Base-by-base conservation (phyloP, 1,140 invertebrate genomes). In the Cydia fagiglandana region DNA sequence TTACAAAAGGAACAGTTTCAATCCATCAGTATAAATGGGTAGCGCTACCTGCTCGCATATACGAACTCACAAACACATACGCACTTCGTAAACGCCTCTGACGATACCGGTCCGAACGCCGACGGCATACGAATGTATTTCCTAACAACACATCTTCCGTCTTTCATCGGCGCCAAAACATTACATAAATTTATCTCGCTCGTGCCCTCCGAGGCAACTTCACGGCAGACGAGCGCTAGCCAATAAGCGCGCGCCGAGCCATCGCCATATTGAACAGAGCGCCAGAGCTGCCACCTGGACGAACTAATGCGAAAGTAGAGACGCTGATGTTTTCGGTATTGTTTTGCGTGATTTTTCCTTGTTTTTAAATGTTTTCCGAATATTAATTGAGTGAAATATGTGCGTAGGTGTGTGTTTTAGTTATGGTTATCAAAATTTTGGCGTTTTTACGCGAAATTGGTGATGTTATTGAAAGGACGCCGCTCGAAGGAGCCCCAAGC, bases 191-290 rank as follows among this genome's bases (percentile, higher is more conserved):
- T 88, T 79, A 80, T 80, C 89, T 86, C 90, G 83, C 88, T 93
- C 88, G 78, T 83, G 79, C 86, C 81, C 68, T 70, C 74, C 76
- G 56, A 83, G 80, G 84, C 80, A 91, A 91, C 90, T 93, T 91
- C 91, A 89, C 78, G 73, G 66, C 80, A 80, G 70, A 78, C 82
- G 80, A 75, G 64, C 76, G 75, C 41, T 79, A 79, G 50, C 91
- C 90, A 93, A 91, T 91, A 76, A 81, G 73, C 76, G 80, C 70
- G 78, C 79, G 64, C 75, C 77, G 76, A 81, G 73, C 76, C 85
- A 90, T 90, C 90, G 91, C 91, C 91, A 93, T 93, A 89, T 93
- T 93, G 89, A 87, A 86, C 79, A 61, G 73, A 47, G 78, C 83
- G 80, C 83, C 73, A 15, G 75, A 77, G 75, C 79, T 84, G 88